Evolutionary conservation across 2,888 invertebrate genomes (phyloP), one percentile per base, ranked within the genome.

Genomic region (Scelioninae gen. 1): DNA sequence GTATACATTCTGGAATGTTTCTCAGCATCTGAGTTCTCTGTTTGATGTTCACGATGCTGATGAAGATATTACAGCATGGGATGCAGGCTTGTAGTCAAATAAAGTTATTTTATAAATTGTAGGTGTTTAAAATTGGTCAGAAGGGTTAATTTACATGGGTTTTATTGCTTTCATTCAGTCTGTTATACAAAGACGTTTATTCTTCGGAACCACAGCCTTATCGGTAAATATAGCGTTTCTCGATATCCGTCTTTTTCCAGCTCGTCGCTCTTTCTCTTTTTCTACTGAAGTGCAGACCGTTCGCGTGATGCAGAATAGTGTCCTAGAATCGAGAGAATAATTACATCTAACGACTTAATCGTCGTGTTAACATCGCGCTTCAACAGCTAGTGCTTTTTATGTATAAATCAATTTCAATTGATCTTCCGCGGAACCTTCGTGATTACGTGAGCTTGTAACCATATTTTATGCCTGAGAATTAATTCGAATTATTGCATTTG

Each of bases 231-330:
- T 86, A 86, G 84, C 84, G 86, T 79, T 78, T 34, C 79, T 85
- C 60, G 58, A 51, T 71, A 47, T 72, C 66, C 13, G 65, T 66
- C 72, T 62, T 43, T 51, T 38, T 68, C 53, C 51, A 15, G n/a
- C 53, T 72, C 80, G 85, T 74, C 62, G 74, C 65, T 83, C 85
- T 51, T 68, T 74, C 84, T 77, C 82, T 60, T 80, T 72, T 79
- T 84, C 78, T 81, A 74, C 74, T 66, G 60, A 78, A 68, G 66
- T 69, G 79, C 56, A 79, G 53, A 69, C 74, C 53, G 78, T 65
- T 87, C 82, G 87, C 87, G 87, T 87, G 87, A 86, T 86, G 85
- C 76, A 86, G 84, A 86, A 87, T 86, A 85, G 77, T 87, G 86
- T 84, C 79, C 83, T 75, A 78, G 85, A 83, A 85, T 74, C 82